phyloP scores from a whole-genome alignment of 1,140 invertebrate species.

The Akabosia matsudoensis region DNA sequence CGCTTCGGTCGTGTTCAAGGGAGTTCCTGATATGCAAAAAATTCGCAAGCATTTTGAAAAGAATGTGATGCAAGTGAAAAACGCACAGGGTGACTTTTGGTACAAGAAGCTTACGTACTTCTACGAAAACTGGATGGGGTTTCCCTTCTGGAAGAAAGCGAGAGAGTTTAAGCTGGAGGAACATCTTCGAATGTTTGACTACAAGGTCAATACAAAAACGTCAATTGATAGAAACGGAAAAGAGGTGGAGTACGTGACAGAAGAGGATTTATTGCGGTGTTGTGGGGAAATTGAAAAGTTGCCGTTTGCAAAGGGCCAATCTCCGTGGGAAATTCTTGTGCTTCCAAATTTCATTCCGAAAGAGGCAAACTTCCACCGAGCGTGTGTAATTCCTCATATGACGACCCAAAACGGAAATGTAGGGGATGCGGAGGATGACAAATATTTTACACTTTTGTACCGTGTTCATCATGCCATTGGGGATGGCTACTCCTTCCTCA shows the following conservation, averaged over 20 bases:
- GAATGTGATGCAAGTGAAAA: conserved; percentile 10
- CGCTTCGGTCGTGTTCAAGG: neutral
- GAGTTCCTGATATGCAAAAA: neutral
- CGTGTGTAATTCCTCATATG: neutral
- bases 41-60: neutral
- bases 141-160: conserved; percentile 17
- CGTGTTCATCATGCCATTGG: conserved; percentile 38
- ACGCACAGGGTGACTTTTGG: neutral
- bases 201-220: neutral
- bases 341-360: conserved; percentile 26
- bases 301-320: conserved; percentile 22
- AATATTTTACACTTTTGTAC: conserved; percentile 34
- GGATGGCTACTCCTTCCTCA: conserved; percentile 36
- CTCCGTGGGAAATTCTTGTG: conserved; percentile 40
- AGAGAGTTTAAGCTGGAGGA: conserved; percentile 27
- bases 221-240: neutral
- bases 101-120: conserved; percentile 8
- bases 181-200: conserved; percentile 28
- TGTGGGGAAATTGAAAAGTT: conserved; percentile 26
- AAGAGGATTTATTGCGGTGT: conserved; percentile 29
- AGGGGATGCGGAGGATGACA: neutral
- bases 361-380: neutral
- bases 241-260: neutral
- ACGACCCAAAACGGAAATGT: neutral
- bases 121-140: conserved; percentile 20